Base-by-base conservation (phyloP, 2,113 vertebrate genomes). In the Seriola dumerili region DNA sequence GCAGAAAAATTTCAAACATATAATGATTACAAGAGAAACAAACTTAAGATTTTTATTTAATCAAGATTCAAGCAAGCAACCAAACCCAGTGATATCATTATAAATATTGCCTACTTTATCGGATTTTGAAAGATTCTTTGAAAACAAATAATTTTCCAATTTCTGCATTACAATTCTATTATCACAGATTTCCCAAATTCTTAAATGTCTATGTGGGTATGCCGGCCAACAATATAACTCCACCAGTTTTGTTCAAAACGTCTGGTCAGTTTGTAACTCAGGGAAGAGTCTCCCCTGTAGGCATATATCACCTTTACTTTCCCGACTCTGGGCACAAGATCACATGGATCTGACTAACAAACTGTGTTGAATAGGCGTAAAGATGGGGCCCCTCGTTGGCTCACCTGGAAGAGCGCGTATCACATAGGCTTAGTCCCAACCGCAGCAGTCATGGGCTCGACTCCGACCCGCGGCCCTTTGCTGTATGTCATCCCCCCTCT, bases 291-390 rank as follows among this genome's bases (percentile, higher is more conserved):
- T 52, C 12, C 32, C 11, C 3, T 11, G 1, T 68, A 7, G 46
- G 21, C 25, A 40, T 44, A 40, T 38, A 29, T 21, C 0, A 0
- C 40, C 38, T 63, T 19, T 54, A 58, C 66, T 80, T 50, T 77
- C 57, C 19, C 38, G 17, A 76, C 76, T 69, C 21, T 68, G 54
- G 29, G n/a, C 42, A 54, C 58, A 57, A 48, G n/a, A 4, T 12
- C 64, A 78, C 63, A 38, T 32, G n/a, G 61, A 17, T 74, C 23
- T 46, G 42, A 72, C 70, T 38, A 23, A 44, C 46, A 73, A 11
- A 74, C 64, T 46, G 59, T 14, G 52, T 73, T 52, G 38, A 29
- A 29, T 29, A 29, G 29, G 29, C 29, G 29, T 29, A 29, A 29
- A 29, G 29, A 29, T 29, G 29, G 29, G 29, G 29, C 29, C 29